Conservation (phyloP, 2,113 vertebrate species). For the Melanostigma gelatinosum region DNA sequence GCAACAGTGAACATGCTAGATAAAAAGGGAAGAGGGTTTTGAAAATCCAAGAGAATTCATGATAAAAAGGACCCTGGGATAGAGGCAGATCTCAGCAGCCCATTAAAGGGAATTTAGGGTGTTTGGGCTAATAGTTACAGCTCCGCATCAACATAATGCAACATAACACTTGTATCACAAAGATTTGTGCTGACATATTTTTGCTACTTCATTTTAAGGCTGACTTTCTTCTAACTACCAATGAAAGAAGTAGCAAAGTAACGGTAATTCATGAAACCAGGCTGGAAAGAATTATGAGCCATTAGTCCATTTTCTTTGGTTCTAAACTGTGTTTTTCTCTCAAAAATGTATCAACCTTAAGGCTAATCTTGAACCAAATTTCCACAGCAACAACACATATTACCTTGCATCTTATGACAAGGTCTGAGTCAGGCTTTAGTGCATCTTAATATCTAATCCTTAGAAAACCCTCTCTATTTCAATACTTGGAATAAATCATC, state of each 20-base stretch:
- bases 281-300: neutral
- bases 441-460: constrained; percentile 50
- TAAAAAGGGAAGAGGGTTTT: constrained; percentile 77
- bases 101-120: constrained; percentile 25
- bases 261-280: constrained; percentile 6
- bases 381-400: constrained; percentile 61
- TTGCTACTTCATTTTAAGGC: neutral
- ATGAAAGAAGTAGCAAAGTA: neutral
- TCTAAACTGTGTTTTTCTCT: neutral
- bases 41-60: constrained; percentile 61
- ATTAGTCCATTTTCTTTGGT: constrained; percentile 7
- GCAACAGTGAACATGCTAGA: constrained; percentile 75
- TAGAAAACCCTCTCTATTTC: constrained; percentile 46
- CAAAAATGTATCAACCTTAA: constrained; percentile 1
- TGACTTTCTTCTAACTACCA: neutral
- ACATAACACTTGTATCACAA: neutral
- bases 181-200: neutral
- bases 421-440: constrained; percentile 30
- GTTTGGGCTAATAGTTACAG: constrained; percentile 4
- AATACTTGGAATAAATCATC: constrained; percentile 60
- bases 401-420: constrained; percentile 30
- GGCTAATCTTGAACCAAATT: constrained; percentile 50
- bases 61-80: constrained; percentile 43
- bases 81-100: constrained; percentile 25
- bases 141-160: neutral